Evolutionary conservation across 2,797 vertebrate species (phyloP), one percentile per base, ranked within the genome.

Genomic region (Spinus olivaceus): DNA sequence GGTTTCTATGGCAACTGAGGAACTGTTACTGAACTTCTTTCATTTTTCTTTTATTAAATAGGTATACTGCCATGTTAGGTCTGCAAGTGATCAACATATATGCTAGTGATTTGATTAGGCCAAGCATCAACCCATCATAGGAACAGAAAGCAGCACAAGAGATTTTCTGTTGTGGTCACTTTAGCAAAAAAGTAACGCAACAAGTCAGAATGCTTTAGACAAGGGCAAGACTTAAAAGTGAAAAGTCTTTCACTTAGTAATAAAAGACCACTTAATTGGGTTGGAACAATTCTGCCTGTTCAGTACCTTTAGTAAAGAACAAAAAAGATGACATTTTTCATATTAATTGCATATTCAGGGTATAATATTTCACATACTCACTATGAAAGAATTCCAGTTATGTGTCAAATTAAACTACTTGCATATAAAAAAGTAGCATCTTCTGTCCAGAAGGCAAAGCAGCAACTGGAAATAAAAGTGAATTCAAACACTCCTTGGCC

Each of bases 311-410:
- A 94, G 64, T 42, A 95, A 77, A 66, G 59, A 77, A 95, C 80
- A 96, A 96, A 86, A 67, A 6, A 14, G 7, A 85, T 84, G 65
- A 42, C 73, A 94, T 95, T 96, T 97, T 92, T 96, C 94, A 95
- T 91, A 97, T 87, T 96, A 97, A 97, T 94, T 97, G 79, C 56
- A 97, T 97, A 97, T 97, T 96, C 59, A 60, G 86, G 57, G 87
- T 93, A 94, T 86, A 97, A 76, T 90, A 96, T 97, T 97, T 97
- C 96, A 97, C 76, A 94, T 97, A 93, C 96, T 97, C 92, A 97
- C 86, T 50, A 78, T 70, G 74, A 97, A 98, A 97, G 93, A 97
- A 97, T 96, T 91, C 94, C 94, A 97, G 74, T 86, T 97, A 96
- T 95, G 93, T 95, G 82, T 80, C 79, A 97, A 98, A 98, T 53